Conservation (phyloP, 2,888 invertebrate species). For the Escarpia spicata region DNA sequence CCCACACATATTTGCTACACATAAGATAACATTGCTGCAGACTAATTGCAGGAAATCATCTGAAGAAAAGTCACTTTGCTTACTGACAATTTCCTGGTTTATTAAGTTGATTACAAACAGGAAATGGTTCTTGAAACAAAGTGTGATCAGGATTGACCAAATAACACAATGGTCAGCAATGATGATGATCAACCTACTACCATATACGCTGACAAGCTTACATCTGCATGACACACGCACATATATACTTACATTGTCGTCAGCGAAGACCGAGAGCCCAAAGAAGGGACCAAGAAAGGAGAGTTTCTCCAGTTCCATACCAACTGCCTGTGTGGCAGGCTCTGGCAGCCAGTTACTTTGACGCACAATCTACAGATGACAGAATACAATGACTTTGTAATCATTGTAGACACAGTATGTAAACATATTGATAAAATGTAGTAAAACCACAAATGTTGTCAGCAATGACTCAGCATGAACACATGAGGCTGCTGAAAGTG, state of each 20-base stretch:
- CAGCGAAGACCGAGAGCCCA: constrained; percentile 89
- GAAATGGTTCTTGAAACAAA: background rate
- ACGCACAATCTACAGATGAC: constrained; percentile 53
- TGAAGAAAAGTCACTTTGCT: background rate
- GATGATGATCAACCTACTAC: background rate
- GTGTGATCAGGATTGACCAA: too few species aligned
- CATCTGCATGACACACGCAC: background rate
- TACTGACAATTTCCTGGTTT: background rate
- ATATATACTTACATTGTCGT: constrained; percentile 77
- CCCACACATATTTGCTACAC: too few species aligned
- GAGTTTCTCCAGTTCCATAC: constrained; percentile 85
- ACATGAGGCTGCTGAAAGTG: too few species aligned
- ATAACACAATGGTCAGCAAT: background rate
- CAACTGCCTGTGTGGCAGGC: constrained; percentile 77
- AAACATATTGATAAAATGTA: background rate
- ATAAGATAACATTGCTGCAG: too few species aligned
- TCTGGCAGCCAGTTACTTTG: constrained; percentile 79
- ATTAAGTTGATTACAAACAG: background rate
- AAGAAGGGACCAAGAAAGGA: constrained; percentile 93
- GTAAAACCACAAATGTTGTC: too few species aligned
- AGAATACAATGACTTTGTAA: background rate
- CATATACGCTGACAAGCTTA: background rate
- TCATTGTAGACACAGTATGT: background rate
- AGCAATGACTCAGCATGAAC: too few species aligned
- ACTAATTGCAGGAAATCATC: background rate